Percentiles rank a stretch among this genome's conserved stretches.
Evolutionary conservation across 2,113 vertebrate genomes (phyloP).

Genomic region (Mobula hypostoma): DNA sequence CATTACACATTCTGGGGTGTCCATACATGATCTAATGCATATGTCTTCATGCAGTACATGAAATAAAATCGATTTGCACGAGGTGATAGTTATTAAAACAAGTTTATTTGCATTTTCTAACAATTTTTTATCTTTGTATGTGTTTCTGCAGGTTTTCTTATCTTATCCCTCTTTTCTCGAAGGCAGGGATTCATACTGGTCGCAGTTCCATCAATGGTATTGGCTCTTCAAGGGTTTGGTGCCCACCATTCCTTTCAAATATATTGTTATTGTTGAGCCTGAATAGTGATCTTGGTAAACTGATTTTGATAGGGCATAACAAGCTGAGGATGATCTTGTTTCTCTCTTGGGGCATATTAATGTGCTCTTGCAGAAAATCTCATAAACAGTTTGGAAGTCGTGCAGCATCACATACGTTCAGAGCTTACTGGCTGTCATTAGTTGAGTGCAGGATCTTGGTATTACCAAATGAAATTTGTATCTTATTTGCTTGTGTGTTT

Average conservation of each 20-base stretch:
- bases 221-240: neutral
- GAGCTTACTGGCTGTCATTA: neutral
- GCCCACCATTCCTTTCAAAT: neutral
- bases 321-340: neutral
- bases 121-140: conserved; percentile 28
- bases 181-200: conserved; percentile 16
- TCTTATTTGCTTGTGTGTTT: neutral
- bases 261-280: neutral
- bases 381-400: neutral
- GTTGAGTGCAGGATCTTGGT: neutral
- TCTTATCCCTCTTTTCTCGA: conserved; percentile 11
- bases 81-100: conserved; percentile 4
- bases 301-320: neutral
- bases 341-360: neutral
- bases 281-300: conserved; percentile 3
- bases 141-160: conserved; percentile 29
- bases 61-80: neutral
- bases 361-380: neutral
- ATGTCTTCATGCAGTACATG: neutral
- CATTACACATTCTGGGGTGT: neutral
- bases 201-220: conserved; percentile 12
- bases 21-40: neutral
- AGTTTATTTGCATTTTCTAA: conserved; percentile 25
- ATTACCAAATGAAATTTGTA: neutral
- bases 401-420: neutral